These are phyloP conservation scores for Somateria mollissima DNA, from an alignment of 2,797 vertebrate genomes.

Conservation along the genomic window DNA sequence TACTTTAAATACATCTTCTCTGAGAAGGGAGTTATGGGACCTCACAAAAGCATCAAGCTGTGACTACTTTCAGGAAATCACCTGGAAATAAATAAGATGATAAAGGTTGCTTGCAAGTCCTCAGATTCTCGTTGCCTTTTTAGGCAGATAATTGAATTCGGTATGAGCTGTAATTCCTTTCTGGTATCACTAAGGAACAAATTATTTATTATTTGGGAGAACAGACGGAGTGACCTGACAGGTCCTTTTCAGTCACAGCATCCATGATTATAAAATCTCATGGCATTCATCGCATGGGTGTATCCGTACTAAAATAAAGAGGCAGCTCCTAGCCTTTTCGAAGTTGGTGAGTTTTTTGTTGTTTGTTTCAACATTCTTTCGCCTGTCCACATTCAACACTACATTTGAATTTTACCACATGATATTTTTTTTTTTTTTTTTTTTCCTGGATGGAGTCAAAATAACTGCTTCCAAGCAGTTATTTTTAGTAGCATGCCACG, in stretches of 20 bases:
- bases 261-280: conserved; percentile 5
- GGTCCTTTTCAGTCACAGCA: background rate
- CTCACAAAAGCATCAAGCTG: conserved; percentile 78
- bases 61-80: conserved; percentile 75
- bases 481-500: background rate
- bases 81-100: conserved; percentile 78
- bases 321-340: background rate
- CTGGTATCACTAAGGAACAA: conserved; percentile 36
- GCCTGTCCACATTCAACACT: background rate
- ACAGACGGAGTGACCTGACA: conserved; percentile 1
- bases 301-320: background rate
- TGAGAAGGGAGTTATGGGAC: conserved; percentile 75
- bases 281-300: accelerated
- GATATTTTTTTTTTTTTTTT: background rate
- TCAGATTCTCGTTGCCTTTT: conserved; percentile 62
- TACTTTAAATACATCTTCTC: conserved; percentile 79
- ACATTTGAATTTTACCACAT: background rate
- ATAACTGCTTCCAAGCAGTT: background rate
- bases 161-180: conserved; percentile 52
- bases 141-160: conserved; percentile 71
- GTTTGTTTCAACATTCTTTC: background rate
- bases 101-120: conserved; percentile 74
- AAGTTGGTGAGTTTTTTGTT: background rate
- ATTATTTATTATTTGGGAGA: conserved; percentile 47
- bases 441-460: background rate